Percentiles rank a stretch among this genome's conserved stretches.
Conservation (phyloP, 2,888 invertebrate species). For the Phengaris alcon region DNA sequence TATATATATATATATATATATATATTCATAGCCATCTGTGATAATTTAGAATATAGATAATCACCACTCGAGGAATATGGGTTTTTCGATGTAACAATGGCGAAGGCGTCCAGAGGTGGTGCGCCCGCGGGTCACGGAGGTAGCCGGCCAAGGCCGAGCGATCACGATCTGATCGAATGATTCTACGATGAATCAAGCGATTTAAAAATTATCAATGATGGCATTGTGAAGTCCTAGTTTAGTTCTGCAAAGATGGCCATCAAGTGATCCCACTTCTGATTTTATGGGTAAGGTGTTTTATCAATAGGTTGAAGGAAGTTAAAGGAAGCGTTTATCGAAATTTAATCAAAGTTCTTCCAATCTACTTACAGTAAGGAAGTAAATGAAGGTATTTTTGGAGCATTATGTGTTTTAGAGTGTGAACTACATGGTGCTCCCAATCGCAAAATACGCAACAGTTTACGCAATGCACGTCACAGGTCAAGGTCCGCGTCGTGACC, state of each 20-base stretch:
- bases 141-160: constrained; percentile 38
- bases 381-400: no score
- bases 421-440: no score
- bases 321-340: no score
- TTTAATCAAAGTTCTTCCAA: no score
- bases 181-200: constrained; percentile 40
- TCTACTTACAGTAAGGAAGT: no score
- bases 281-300: neutral
- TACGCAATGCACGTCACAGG: constrained; percentile 24
- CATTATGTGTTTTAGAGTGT: no score
- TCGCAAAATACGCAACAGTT: neutral
- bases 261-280: neutral
- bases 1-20: no score
- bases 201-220: constrained; percentile 22
- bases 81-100: neutral
- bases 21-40: no score
- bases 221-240: neutral
- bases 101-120: neutral
- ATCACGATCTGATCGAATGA: constrained; percentile 41
- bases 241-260: neutral
- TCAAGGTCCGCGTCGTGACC: constrained; percentile 25
- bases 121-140: constrained; percentile 29
- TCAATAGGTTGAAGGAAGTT: neutral
- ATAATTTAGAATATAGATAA: neutral
- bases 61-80: neutral